Conservation (phyloP, 2,797 vertebrate species). For the Tapirus indicus region DNA sequence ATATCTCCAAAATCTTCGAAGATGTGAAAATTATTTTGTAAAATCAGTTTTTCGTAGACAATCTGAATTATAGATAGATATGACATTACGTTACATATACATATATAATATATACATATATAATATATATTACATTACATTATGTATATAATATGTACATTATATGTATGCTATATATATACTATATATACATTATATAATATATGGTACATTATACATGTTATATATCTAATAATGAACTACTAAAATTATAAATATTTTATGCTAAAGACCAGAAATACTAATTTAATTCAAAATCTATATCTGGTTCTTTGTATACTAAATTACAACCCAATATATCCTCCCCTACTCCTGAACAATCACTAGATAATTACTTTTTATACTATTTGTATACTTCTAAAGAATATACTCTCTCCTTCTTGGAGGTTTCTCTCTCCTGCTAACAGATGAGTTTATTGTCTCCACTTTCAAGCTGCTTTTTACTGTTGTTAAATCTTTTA, state of each 20-base stretch:
- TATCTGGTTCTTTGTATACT: background rate
- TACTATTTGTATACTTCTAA: background rate
- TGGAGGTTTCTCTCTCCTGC: background rate
- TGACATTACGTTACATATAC: no score
- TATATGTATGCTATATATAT: no score
- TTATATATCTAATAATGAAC: background rate
- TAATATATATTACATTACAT: no score
- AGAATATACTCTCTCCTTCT: background rate
- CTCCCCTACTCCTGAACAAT: background rate
- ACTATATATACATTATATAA: background rate
- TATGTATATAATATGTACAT: no score
- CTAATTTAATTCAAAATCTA: conserved; percentile 36
- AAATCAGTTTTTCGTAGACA: conserved; percentile 14
- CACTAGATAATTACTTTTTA: background rate
- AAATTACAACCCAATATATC: background rate
- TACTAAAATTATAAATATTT: conserved; percentile 9
- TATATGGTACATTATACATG: background rate
- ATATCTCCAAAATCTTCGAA: background rate
- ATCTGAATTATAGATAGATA: background rate
- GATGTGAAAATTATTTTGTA: conserved; percentile 32
- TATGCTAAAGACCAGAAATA: conserved; percentile 13
- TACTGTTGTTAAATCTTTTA: background rate
- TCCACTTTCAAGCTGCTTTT: background rate
- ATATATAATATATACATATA: background rate
- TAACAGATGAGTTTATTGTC: background rate